Conservation (phyloP, 2,888 invertebrate genomes). For the Bhutanitis thaidina region DNA sequence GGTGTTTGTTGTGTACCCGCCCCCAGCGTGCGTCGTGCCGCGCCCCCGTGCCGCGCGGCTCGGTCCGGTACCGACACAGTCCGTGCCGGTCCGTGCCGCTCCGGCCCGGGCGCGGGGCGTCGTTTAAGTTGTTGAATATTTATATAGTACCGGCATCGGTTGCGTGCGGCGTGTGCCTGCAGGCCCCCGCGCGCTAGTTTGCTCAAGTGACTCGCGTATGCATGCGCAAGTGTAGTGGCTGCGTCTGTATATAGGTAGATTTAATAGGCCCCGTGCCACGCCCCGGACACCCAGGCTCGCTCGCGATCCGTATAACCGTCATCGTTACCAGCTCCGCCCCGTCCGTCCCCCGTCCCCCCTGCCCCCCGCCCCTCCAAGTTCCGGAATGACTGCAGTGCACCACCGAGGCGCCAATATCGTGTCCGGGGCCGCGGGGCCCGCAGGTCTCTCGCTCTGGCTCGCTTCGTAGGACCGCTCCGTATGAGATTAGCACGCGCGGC, state of each 20-base stretch:
- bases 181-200: slow-evolving; percentile 43
- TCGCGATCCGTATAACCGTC: slow-evolving; percentile 8
- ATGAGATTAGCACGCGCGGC: slow-evolving; percentile 43
- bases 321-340: slow-evolving; percentile 9
- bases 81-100: slow-evolving; percentile 25
- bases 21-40: slow-evolving; percentile 40
- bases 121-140: slow-evolving; percentile 45
- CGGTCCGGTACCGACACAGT: slow-evolving; percentile 11
- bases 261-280: slow-evolving; percentile 46
- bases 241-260: slow-evolving; percentile 69
- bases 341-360: slow-evolving; percentile 29
- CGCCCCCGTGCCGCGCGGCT: slow-evolving; percentile 11
- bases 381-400: background rate
- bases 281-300: slow-evolving; percentile 19
- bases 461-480: slow-evolving; percentile 57
- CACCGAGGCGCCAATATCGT: slow-evolving; percentile 21
- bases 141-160: slow-evolving; percentile 41
- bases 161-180: slow-evolving; percentile 24
- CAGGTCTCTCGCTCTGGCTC: slow-evolving; percentile 42
- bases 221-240: slow-evolving; percentile 61
- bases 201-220: slow-evolving; percentile 67
- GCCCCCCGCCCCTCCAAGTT: slow-evolving; percentile 25
- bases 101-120: slow-evolving; percentile 23
- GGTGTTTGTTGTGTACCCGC: slow-evolving; percentile 48
- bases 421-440: slow-evolving; percentile 35